Base-by-base conservation (phyloP, 2,113 vertebrate species). In the Crotophaga sulcirostris region DNA sequence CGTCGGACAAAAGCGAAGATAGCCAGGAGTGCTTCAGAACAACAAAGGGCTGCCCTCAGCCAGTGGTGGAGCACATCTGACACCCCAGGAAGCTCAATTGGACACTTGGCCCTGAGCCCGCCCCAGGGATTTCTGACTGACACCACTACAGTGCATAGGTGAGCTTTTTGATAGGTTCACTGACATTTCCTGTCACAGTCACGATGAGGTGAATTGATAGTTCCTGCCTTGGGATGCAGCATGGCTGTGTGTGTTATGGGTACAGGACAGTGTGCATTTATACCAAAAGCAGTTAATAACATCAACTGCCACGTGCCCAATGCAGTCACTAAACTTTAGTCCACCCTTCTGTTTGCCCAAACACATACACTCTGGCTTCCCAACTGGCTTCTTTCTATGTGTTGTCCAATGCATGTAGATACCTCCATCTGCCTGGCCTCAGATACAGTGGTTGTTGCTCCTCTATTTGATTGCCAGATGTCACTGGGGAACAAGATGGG, bases 391-490 rank as follows among this genome's bases (percentile, higher is more conserved):
- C 96, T 97, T 97, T 97, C 97, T 97, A 92, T 97, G 97, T 97
- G 97, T 97, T 97, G 97, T 97, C 97, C 97, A 96, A 97, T 97
- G 97, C 96, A 97, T 97, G 97, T 97, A 97, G 97, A 97, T 97
- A 94, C 97, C 97, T 97, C 97, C 97, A 97, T 97, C 97, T 97
- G 86, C 97, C 96, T 97, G 97, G 96, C 97, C 97, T 97, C 97
- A 97, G 97, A 97, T 97, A 97, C 97, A 97, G 97, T 97, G 97
- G 97, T 97, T 97, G 97, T 97, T 97, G 97, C 97, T 97, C 97
- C 97, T 97, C 97, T 97, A 97, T 97, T 97, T 97, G 97, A 97
- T 97, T 97, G 97, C 97, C 97, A 97, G 97, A 97, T 97, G 97
- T 97, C 97, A 97, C 96, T 97, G 97, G 97, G 97, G 96, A 97